These are phyloP conservation scores for Anthoptus insignis DNA, from an alignment of 2,888 invertebrate genomes.

Conservation along the genomic window DNA sequence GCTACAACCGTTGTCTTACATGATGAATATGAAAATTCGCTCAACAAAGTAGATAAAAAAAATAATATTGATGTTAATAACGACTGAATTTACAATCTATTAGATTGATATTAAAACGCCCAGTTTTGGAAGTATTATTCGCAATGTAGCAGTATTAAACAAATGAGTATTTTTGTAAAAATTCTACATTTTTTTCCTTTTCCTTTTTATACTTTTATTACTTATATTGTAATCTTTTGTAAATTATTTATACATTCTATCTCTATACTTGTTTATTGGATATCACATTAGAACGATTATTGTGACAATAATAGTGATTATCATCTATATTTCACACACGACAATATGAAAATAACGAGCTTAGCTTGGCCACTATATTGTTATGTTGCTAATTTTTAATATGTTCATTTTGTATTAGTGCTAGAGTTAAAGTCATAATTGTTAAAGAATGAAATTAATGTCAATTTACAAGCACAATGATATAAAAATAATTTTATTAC, in stretches of 20 bases:
- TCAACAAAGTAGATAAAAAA: slow-evolving; percentile 67
- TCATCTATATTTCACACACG: slow-evolving; percentile 72
- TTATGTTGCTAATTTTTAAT: slow-evolving; percentile 42
- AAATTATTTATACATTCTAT: slow-evolving; percentile 46
- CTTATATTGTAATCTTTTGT: slow-evolving; percentile 45
- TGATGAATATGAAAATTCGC: slow-evolving; percentile 81
- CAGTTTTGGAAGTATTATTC: slow-evolving; percentile 61
- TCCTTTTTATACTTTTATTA: slow-evolving; percentile 46
- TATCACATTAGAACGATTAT: slow-evolving; percentile 61
- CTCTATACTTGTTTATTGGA: slow-evolving; percentile 41
- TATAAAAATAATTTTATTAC: slow-evolving; percentile 7
- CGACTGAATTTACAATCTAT: slow-evolving; percentile 73
- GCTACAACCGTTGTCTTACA: slow-evolving; percentile 89
- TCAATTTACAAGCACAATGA: slow-evolving; percentile 34
- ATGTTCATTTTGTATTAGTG: slow-evolving; percentile 21
- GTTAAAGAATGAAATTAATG: slow-evolving; percentile 22
- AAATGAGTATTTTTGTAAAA: slow-evolving; percentile 41
- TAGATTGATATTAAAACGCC: slow-evolving; percentile 53
- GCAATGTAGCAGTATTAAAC: slow-evolving; percentile 65
- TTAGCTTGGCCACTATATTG: slow-evolving; percentile 63
- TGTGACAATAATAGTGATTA: slow-evolving; percentile 85
- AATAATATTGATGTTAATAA: slow-evolving; percentile 70
- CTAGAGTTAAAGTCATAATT: slow-evolving; percentile 21
- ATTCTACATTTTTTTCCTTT: slow-evolving; percentile 47
- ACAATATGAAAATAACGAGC: slow-evolving; percentile 78